Base-by-base conservation (phyloP, 2,113 vertebrate species). In the Atherinomorus stipes region DNA sequence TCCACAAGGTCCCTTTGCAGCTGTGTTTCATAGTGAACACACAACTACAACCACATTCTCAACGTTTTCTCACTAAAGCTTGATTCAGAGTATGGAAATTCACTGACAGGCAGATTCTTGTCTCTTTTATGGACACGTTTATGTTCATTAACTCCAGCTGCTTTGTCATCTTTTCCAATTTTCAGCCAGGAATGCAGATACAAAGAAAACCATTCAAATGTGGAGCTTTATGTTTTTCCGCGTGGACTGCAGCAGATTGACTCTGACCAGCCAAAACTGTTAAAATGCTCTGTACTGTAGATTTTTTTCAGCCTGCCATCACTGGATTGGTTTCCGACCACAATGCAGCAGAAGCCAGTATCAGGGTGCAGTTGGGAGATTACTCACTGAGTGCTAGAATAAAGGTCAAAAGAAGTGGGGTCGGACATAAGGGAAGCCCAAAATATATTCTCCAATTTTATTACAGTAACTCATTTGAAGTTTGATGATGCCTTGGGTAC, bases 181-280 rank as follows among this genome's bases (percentile, higher is more conserved):
- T 87, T 74, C 57, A 62, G 63, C 66, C 65, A 76, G 50, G 64
- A 70, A 67, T 76, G 71, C 71, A 88, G 78, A 79, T 52, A 69
- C 61, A 58, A 51, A 83, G 71, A 62, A 80, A 80, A 66, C 62
- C 70, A 62, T 83, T 72, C 74, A 80, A 81, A 81, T 82, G 87
- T 83, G 70, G 74, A 86, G 78, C 86, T 90, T 79, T 18, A 16
- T 19, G 18, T 47, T 47, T 75, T 61, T 16, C 70, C 84, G 74
- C 0, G 64, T 67, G 82, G 80, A 84, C 70, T 75, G 85, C 85
- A 67, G 84, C 88, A 82, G 85, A 89, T 90, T 76, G 88, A 87
- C 85, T 82, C 82, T 83, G 74, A 65, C 78, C 71, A 83, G 88
- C 88, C 82, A 86, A 86, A 85, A 90, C 87, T 84, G 80, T 86